Base-by-base conservation (phyloP, 2,888 invertebrate species). In the Didymodactylos carnosus region DNA sequence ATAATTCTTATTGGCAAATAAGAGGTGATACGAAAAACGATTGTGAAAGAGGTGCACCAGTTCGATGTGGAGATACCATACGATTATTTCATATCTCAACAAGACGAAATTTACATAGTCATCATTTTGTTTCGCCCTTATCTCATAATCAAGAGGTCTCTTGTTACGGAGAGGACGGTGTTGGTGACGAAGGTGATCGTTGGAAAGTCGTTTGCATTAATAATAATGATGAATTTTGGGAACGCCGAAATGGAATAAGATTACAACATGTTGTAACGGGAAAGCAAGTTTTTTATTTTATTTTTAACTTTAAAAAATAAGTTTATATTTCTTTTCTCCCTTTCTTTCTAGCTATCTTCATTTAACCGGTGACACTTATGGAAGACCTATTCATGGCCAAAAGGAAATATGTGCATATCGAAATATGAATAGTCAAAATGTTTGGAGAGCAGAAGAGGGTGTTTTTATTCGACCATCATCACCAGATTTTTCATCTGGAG, bases 111-210 rank as follows among this genome's bases (percentile, higher is more conserved):
- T 87, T 99, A 27, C 98, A 99, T 83, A 95, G 95, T 0, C 98
- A 99, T 83, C 88, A 89, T 80, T 97, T 98, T 81, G 87, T 89
- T 29, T 95, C 97, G 10, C 98, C 98, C 0, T 85, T 99, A 49
- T 94, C 94, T 13, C 89, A 89, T 16, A 91, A 92, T 81, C 91
- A 95, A 84, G 97, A 98, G 85, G 92, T 98, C 40, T 94, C 93
- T 23, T 94, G 94, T 76, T 95, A 94, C 83, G 95, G 95, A 0
- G 89, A 86, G 72, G 81, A 82, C 73, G 86, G 85, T 72, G 79
- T 79, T 41, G 82, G 82, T 23, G 83, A 83, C 78, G 82, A 82
- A 77, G 83, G 95, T 6, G 97, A 97, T 82, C 89, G 94, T 81
- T 98, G 97, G 97, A 88, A 87, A 73, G 87, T 95, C 1, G 86